Conservation (phyloP, 2,888 invertebrate genomes). For the Eugnorisma glareosa region DNA sequence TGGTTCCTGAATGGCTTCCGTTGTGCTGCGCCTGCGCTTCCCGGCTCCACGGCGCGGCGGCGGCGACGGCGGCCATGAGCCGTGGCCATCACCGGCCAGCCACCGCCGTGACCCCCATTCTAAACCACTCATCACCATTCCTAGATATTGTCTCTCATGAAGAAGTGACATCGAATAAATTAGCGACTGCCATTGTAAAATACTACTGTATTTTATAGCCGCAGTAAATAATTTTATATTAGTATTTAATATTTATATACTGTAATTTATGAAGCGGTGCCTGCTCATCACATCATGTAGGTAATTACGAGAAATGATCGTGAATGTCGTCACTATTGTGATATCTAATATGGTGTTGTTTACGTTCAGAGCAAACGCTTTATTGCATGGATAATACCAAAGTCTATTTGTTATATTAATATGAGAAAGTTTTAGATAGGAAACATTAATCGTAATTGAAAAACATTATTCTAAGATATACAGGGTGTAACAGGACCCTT, state of each 20-base stretch:
- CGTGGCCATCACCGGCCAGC: conserved; percentile 82
- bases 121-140: conserved; percentile 71
- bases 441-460: conserved; percentile 19
- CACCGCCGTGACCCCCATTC: conserved; percentile 82
- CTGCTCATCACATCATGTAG: conserved; percentile 36
- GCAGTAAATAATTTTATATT: conserved; percentile 51
- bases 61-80: conserved; percentile 79
- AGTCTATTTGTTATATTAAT: conserved; percentile 1
- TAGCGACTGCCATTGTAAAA: conserved; percentile 47
- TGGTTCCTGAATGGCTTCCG: conserved; percentile 79
- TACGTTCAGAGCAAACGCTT: conserved; percentile 35
- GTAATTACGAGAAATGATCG: conserved; percentile 37
- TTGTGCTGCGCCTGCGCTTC: conserved; percentile 80
- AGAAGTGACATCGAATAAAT: conserved; percentile 58
- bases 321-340: conserved; percentile 27
- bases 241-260: conserved; percentile 33
- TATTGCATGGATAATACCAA: conserved; percentile 1
- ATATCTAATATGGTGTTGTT: conserved; percentile 33
- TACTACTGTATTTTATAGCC: conserved; percentile 55
- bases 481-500: too few species aligned
- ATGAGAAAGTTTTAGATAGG: conserved; percentile 42
- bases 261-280: conserved; percentile 31
- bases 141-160: conserved; percentile 60
- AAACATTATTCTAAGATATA: conserved; percentile 8
- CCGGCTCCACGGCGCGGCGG: conserved; percentile 76